Conservation (phyloP, 2,888 invertebrate genomes). For the Pseudococcus jackbeardsleyi region DNA sequence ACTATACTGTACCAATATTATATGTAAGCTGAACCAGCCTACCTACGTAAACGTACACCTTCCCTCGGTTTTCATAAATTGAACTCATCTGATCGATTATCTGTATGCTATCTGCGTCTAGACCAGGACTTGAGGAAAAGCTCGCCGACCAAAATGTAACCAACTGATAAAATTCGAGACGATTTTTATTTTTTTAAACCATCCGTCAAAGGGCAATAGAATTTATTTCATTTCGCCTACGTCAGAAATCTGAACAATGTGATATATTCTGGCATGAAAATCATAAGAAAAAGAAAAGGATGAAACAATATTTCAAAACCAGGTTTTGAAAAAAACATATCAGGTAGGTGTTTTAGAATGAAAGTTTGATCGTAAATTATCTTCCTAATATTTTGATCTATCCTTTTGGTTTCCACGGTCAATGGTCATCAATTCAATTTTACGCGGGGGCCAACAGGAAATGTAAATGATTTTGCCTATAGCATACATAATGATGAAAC, state of each 20-base stretch:
- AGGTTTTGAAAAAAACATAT: not conserved
- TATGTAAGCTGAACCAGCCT: not conserved
- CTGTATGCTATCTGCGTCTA: not conserved
- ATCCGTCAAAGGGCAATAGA: constrained; percentile 18
- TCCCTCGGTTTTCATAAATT: not conserved
- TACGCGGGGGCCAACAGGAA: too few species aligned
- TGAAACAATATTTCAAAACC: not conserved
- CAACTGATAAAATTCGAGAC: not conserved
- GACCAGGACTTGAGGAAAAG: not conserved
- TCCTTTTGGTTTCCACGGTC: not conserved
- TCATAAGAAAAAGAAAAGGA: not conserved
- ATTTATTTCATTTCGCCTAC: not conserved
- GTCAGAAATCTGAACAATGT: not conserved
- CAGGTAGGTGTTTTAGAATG: too few species aligned
- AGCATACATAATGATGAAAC: too few species aligned
- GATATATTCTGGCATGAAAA: not conserved
- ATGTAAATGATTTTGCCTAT: too few species aligned
- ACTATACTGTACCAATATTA: not conserved
- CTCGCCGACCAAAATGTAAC: not conserved
- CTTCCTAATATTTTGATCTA: not conserved
- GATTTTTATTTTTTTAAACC: not conserved
- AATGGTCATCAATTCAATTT: not conserved
- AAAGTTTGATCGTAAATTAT: not conserved
- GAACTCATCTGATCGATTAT: not conserved
- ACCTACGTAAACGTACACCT: constrained; percentile 19